Conservation (phyloP, 2,888 invertebrate genomes). For the Mylabris sibirica region DNA sequence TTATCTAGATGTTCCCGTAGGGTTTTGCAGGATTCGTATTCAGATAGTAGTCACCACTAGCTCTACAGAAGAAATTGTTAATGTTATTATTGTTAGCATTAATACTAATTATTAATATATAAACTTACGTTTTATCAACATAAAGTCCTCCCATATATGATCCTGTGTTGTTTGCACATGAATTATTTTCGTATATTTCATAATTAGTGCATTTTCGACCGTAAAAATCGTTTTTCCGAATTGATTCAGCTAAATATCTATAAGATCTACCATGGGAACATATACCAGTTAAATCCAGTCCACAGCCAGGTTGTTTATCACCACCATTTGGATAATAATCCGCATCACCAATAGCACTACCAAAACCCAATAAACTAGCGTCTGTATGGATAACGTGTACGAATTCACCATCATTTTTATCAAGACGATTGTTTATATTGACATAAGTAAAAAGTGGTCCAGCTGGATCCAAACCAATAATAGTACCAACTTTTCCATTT, state of each 20-base stretch:
- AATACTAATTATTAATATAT: slow-evolving; percentile 15
- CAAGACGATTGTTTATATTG: slow-evolving; percentile 49
- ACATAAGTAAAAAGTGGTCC: slow-evolving; percentile 45
- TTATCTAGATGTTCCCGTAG: slow-evolving; percentile 47
- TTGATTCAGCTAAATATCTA: slow-evolving; percentile 60
- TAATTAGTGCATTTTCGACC: slow-evolving; percentile 34
- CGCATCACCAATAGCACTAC: slow-evolving; percentile 49
- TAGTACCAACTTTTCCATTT: slow-evolving; percentile 42
- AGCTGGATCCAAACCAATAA: slow-evolving; percentile 57
- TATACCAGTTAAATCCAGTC: slow-evolving; percentile 46
- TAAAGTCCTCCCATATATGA: slow-evolving; percentile 36
- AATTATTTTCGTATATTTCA: slow-evolving; percentile 24
- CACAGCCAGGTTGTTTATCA: slow-evolving; percentile 54
- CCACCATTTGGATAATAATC: slow-evolving; percentile 59
- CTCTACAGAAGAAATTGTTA: slow-evolving; percentile 42
- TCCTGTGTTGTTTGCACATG: slow-evolving; percentile 34
- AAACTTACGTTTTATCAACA: slow-evolving; percentile 31
- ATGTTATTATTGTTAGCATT: slow-evolving; percentile 42
- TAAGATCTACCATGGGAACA: slow-evolving; percentile 62
- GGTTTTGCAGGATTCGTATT: slow-evolving; percentile 66
- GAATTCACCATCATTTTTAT: slow-evolving; percentile 51
- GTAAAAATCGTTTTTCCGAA: slow-evolving; percentile 42
- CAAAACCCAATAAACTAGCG: slow-evolving; percentile 38
- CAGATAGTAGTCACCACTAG: slow-evolving; percentile 69
- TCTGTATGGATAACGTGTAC: slow-evolving; percentile 57